These are phyloP conservation scores for Drosophila aldrichi DNA, from an alignment of 2,888 invertebrate species.

Conservation along the genomic window DNA sequence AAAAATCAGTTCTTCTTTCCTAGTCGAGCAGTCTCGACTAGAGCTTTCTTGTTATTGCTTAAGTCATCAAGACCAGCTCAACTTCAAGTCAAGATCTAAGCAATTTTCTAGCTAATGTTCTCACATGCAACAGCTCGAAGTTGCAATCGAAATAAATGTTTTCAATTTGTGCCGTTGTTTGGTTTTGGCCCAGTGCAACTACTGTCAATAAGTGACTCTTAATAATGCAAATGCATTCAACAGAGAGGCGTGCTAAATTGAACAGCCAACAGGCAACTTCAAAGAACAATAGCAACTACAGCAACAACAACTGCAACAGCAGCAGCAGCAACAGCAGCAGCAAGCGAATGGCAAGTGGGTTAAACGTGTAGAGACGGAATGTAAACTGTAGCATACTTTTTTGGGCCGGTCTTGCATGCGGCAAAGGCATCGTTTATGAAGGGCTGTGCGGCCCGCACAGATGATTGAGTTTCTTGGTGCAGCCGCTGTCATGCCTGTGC, in stretches of 20 bases:
- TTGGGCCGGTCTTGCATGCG: constrained; percentile 19
- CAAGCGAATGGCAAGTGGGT: constrained; percentile 37
- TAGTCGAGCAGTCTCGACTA: no score
- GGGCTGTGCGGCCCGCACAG: constrained; percentile 39
- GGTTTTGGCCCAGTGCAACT: constrained; percentile 17
- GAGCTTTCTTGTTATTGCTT: no score
- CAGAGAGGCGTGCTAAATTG: constrained; percentile 18
- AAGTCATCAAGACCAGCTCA: background rate
- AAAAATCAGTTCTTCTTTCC: no score
- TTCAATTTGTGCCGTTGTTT: constrained; percentile 51
- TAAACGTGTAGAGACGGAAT: constrained; percentile 34
- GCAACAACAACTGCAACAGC: background rate
- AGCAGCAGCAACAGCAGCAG: background rate
- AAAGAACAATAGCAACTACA: constrained; percentile 20
- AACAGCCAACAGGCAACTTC: constrained; percentile 30
- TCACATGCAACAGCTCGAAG: constrained; percentile 9
- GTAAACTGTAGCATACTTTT: constrained; percentile 51
- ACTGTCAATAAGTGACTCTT: constrained; percentile 68
- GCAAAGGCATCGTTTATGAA: constrained; percentile 35
- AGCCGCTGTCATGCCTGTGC: constrained; percentile 21
- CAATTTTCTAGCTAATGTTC: constrained; percentile 19
- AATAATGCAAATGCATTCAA: constrained; percentile 54
- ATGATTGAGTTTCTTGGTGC: constrained; percentile 68
- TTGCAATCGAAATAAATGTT: constrained; percentile 50
- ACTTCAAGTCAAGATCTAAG: background rate